Evolutionary conservation across 2,113 vertebrate species (phyloP), one percentile per base, ranked within the genome.

Genomic region (Anguilla rostrata): DNA sequence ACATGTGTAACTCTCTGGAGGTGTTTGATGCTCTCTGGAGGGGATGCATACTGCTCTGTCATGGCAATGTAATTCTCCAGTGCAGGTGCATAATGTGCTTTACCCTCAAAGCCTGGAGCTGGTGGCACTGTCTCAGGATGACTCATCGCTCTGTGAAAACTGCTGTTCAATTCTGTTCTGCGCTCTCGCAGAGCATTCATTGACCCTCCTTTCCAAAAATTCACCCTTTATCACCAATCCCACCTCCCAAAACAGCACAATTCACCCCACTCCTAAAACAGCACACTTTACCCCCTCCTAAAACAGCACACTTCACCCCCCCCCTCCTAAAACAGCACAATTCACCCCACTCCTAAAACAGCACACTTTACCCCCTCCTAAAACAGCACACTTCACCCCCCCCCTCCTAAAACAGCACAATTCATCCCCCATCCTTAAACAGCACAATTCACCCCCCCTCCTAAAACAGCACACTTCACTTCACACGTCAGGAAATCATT

Each of bases 81-180:
- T 14, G 71, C 71, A 75, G 71, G 71, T 75, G 26, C 34, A 3
- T 34, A 14, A 75, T 9, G 9, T n/a, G 60, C 60, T 18, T 20
- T 34, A 11, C 9, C 71, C 71, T 9, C 22, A 3, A 9, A n/a
- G 22, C 9, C 63, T 34, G 71, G 26, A 11, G 26, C 71, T 60
- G 57, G 18, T 60, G 57, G 18, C 26, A 7, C 26, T 29, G 71
- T 34, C 26, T 75, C n/a, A 29, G n/a, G 71, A 75, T 75, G 71
- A 75, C 71, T 75, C 71, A 75, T 75, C 71, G 71, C n/a, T 75
- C 71, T 34, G 71, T 75, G 12, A 75, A 75, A 75, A 75, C 71
- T 75, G 71, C 71, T 75, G 71, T 75, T 75, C 71, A 75, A 26
- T 11, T 75, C 26, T 34, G 9, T 34, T 75, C 71, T 22, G 60